Base-by-base conservation (phyloP, 2,888 invertebrate species). In the Griposia aprilina region DNA sequence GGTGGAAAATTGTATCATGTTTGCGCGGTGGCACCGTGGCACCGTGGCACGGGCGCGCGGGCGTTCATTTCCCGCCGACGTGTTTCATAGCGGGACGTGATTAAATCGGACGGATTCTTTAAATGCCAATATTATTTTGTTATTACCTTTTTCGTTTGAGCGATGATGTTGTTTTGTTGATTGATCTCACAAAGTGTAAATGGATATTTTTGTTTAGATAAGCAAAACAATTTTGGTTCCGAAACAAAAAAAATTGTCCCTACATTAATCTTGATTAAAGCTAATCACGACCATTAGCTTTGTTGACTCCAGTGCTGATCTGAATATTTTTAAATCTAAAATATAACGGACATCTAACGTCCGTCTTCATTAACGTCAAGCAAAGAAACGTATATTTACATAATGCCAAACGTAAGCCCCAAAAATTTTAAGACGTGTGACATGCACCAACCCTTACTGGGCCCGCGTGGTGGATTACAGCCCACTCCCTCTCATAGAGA, bases 41-140 rank as follows among this genome's bases (percentile, higher is more conserved):
- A n/a, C n/a, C n/a, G n/a, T n/a, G n/a, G n/a, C n/a, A n/a, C n/a
- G 41, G 41, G 50, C 76, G 73, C 78, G 71, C 83, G 77, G 74
- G 76, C 55, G 83, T 89, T 90, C 90, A 91, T 92, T 93, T 93
- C 91, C 92, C 87, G 87, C 72, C 76, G 79, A 79, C 81, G 76
- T 82, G 84, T 81, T 87, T 84, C 78, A 78, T 77, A 71, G 80
- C 73, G 79, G 41, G 65, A 66, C 75, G 73, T 71, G 83, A 85
- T 87, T 76, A 80, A 76, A 86, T 75, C 60, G 36, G 66, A 76
- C 75, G 69, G 69, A 81, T 80, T 81, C 80, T 86, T 83, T 70
- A 82, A 81, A 84, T 80, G 55, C 63, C 68, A 82, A 81, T 80
- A 74, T 71, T 66, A 81, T 84, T 87, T 78, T 73, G 52, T 83